Conservation (phyloP, 2,888 invertebrate genomes). For the Caradrina clavipalpis region DNA sequence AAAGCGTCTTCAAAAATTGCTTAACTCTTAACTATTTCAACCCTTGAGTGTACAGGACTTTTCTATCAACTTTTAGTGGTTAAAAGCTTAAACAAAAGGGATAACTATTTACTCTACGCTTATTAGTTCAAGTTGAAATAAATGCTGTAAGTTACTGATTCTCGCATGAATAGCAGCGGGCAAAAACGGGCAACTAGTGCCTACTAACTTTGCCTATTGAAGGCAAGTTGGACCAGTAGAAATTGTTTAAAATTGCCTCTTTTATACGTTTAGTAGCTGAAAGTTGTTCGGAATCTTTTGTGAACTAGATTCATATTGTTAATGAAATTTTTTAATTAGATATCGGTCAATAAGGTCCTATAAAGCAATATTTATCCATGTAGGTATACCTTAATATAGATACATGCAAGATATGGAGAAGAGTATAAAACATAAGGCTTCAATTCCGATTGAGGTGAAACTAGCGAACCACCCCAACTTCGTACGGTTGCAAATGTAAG, state of each 20-base stretch:
- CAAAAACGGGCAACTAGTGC: constrained; percentile 8
- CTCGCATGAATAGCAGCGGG: constrained; percentile 13
- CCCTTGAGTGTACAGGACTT: neutral
- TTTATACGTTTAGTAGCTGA: neutral
- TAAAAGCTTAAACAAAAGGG: neutral
- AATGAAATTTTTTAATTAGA: neutral
- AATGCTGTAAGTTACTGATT: constrained; percentile 18
- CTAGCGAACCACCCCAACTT: no score
- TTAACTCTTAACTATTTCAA: no score
- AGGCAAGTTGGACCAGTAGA: constrained; percentile 5
- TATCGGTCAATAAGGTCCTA: no score
- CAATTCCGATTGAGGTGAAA: no score
- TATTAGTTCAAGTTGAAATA: constrained; percentile 27
- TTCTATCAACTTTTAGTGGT: no score
- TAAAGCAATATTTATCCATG: no score
- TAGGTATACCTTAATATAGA: no score
- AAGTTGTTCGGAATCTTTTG: neutral
- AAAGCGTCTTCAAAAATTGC: no score
- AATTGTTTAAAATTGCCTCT: constrained; percentile 30
- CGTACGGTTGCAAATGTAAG: no score
- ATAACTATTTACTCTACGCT: constrained; percentile 3
- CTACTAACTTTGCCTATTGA: constrained; percentile 25
- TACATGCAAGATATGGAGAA: no score
- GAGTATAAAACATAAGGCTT: no score
- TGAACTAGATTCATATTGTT: neutral